A percentile compares a stretch with the other conserved stretches of the same genome.
These are phyloP conservation scores for Eupithecia abbreviata DNA, from an alignment of 2,888 invertebrate genomes.

Conservation along the genomic window DNA sequence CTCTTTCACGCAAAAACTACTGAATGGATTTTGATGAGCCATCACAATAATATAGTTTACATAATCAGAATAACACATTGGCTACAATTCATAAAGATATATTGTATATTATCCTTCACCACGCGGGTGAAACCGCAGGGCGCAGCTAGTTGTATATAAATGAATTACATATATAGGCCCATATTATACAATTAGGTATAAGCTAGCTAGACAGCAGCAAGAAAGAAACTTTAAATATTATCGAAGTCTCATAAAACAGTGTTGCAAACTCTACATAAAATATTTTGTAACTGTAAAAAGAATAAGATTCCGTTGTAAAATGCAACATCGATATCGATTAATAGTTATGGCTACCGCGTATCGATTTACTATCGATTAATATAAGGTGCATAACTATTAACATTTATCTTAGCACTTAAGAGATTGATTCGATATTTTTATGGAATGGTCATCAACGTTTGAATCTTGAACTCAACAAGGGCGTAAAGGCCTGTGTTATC, in stretches of 20 bases:
- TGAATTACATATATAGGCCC: no score
- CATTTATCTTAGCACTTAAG: conserved; percentile 8
- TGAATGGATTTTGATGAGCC: no score
- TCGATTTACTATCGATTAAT: conserved; percentile 18
- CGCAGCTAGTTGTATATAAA: no score
- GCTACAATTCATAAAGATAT: no score
- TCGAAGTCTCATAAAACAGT: conserved; percentile 1
- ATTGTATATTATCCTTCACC: no score
- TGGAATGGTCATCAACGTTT: not conserved
- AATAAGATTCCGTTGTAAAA: conserved; percentile 9
- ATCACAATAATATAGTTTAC: no score
- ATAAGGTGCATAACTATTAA: conserved; percentile 7
- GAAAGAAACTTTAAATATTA: not conserved
- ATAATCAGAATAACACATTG: no score
- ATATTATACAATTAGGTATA: not conserved
- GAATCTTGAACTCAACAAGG: not conserved
- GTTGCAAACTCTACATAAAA: conserved; percentile 5
- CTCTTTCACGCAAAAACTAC: no score
- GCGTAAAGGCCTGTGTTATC: not conserved
- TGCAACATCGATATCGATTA: conserved; percentile 13
- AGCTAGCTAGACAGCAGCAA: not conserved
- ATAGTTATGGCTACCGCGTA: conserved; percentile 6
- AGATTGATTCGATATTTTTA: not conserved
- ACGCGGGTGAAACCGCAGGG: no score
- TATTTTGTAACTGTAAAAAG: conserved; percentile 7